Evolutionary conservation across 2,113 vertebrate genomes (phyloP).

Genomic region (Thryonomys swinderianus): DNA sequence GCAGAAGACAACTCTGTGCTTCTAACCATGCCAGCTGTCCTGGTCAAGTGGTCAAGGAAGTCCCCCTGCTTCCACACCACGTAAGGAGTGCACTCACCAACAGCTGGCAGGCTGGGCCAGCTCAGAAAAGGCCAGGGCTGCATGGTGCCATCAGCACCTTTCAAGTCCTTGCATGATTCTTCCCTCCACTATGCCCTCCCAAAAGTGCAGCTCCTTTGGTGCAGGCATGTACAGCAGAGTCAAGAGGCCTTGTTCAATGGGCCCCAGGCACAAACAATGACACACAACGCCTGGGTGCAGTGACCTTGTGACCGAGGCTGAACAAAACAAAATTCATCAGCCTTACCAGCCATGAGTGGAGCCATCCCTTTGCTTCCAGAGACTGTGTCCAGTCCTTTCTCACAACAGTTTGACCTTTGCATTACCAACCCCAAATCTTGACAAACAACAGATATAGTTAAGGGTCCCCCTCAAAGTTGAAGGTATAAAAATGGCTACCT

Average conservation of each 20-base stretch:
- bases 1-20: background rate
- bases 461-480: background rate
- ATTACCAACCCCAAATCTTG: background rate
- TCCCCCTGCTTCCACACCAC: rapidly evolving
- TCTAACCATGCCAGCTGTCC: too few relatives aligned
- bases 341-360: background rate
- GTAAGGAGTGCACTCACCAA: background rate
- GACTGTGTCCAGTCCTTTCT: background rate
- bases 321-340: background rate
- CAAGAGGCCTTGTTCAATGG: background rate
- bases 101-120: background rate
- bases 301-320: background rate
- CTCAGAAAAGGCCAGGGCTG: background rate
- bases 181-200: background rate
- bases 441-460: background rate
- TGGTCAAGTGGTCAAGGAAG: background rate
- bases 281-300: background rate
- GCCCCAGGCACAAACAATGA: background rate
- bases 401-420: background rate
- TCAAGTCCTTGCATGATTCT: background rate
- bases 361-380: background rate
- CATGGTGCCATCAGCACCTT: rapidly evolving
- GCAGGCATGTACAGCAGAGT: background rate
- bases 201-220: background rate
- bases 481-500: background rate